These are phyloP conservation scores for Triops cancriformis DNA, from an alignment of 1,140 invertebrate species.

Conservation along the genomic window DNA sequence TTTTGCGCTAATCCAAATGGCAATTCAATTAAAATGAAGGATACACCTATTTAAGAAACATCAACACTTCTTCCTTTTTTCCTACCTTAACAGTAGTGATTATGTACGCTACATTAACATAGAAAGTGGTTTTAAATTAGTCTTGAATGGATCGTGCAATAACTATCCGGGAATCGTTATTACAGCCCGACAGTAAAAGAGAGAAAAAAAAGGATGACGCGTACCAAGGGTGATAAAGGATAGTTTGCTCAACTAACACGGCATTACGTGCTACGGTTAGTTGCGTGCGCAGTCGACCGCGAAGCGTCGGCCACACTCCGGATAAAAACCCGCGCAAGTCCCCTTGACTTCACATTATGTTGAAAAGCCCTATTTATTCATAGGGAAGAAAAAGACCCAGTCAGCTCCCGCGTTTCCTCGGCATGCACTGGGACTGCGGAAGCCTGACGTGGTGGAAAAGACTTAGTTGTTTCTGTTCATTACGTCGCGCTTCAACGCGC, in stretches of 20 bases:
- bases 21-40: background rate
- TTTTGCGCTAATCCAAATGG: background rate
- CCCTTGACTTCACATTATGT: background rate
- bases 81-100: background rate
- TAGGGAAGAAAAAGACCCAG: background rate
- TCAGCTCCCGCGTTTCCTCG: background rate
- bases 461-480: background rate
- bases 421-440: background rate
- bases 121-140: background rate
- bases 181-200: background rate
- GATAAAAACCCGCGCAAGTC: background rate
- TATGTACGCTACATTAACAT: background rate
- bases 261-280: conserved; percentile 5
- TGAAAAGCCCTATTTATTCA: conserved; percentile 1
- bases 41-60: background rate
- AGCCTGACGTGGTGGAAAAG: background rate
- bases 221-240: background rate
- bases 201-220: background rate
- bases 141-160: background rate
- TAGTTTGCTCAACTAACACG: background rate
- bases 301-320: background rate
- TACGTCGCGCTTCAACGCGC: conserved; percentile 4
- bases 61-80: background rate
- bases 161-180: too few relatives aligned
- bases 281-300: conserved; percentile 3